These are phyloP conservation scores for Engraulis encrasicolus DNA, from an alignment of 2,113 vertebrate genomes.

Conservation along the genomic window DNA sequence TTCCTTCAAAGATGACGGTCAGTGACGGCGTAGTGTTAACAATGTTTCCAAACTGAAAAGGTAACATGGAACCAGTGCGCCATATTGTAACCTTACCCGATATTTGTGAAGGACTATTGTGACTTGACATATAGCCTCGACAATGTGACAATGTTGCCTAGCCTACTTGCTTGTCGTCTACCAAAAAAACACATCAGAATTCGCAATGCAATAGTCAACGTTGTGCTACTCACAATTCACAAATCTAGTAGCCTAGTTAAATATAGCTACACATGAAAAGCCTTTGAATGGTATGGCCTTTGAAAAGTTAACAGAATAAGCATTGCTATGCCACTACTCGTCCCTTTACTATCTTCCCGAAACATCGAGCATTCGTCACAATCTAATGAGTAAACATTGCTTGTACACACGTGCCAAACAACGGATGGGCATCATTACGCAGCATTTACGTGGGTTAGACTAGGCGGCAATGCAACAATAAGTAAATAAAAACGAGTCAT, in stretches of 20 bases:
- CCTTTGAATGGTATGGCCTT: no score
- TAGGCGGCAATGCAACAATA: neutral
- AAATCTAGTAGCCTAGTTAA: neutral
- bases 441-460: neutral
- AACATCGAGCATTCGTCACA: neutral
- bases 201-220: no score
- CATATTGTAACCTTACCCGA: conserved; percentile 8
- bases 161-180: neutral
- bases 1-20: neutral
- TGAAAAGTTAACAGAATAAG: neutral
- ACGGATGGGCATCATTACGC: neutral
- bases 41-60: neutral
- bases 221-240: neutral
- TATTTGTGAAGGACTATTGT: conserved; percentile 3
- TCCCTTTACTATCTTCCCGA: neutral
- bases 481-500: neutral
- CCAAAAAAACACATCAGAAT: no score
- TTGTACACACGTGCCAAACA: neutral
- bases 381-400: neutral
- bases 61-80: neutral
- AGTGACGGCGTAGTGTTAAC: neutral
- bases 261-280: neutral
- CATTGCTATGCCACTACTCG: neutral
- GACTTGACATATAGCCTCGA: neutral
- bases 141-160: neutral